Percentiles rank a stretch among this genome's conserved stretches.
Evolutionary conservation across 2,113 vertebrate species (phyloP).

Genomic region (Rhineura floridana): DNA sequence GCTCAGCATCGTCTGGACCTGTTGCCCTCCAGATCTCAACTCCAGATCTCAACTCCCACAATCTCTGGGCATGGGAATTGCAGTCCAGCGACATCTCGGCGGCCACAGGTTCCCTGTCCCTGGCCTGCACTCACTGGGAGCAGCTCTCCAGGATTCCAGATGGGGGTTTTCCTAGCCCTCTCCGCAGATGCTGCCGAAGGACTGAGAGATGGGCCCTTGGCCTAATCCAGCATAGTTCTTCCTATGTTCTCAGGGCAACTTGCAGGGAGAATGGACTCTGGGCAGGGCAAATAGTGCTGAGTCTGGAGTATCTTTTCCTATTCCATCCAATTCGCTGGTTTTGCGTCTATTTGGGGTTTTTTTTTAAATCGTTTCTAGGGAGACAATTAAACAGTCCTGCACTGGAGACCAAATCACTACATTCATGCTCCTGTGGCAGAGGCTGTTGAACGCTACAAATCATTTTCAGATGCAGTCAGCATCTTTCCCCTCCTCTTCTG

Average conservation of each 20-base stretch:
- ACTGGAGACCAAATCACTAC: constrained; percentile 41
- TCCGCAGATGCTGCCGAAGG: too few relatives aligned
- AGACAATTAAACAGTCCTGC: constrained; percentile 1
- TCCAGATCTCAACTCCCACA: too few relatives aligned
- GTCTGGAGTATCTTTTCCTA: constrained; percentile 9
- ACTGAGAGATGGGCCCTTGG: too few relatives aligned
- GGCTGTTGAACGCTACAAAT: constrained; percentile 48
- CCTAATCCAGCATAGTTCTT: too few relatives aligned
- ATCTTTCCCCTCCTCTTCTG: constrained; percentile 16
- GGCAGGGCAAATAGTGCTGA: constrained; percentile 1
- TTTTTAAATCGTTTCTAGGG: constrained; percentile 36
- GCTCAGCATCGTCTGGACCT: too few relatives aligned
- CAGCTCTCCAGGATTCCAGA: too few relatives aligned
- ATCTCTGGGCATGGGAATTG: too few relatives aligned
- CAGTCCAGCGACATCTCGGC: too few relatives aligned
- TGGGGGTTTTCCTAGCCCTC: too few relatives aligned
- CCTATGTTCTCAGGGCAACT: neutral
- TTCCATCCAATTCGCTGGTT: constrained; percentile 21
- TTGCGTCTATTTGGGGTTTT: constrained; percentile 28
- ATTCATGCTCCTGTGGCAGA: constrained; percentile 21
- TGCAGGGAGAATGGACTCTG: neutral
- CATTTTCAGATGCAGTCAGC: constrained; percentile 56
- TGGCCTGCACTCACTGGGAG: too few relatives aligned
- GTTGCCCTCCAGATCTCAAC: too few relatives aligned
- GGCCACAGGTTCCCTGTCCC: too few relatives aligned